A percentile compares a stretch with the other conserved stretches of the same genome.
These are phyloP conservation scores for Phallusia fumigata DNA, from an alignment of 23 tunicate genomes.

Conservation along the genomic window DNA sequence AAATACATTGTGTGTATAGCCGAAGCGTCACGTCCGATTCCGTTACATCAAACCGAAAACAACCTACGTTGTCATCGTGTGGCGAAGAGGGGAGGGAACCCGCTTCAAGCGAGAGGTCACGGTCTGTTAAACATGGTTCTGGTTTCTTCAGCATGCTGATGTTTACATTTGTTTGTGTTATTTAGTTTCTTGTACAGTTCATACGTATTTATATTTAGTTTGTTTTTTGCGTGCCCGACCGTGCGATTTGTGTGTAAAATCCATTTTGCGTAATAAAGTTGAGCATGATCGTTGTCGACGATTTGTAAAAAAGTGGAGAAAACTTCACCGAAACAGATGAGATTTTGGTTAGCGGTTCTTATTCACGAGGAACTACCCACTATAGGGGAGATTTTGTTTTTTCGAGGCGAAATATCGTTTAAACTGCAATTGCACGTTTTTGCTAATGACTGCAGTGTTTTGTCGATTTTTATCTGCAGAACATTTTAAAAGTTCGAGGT, in stretches of 20 bases:
- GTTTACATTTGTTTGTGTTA: background rate
- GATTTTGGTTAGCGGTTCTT: no score
- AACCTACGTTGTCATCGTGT: conserved; percentile 33
- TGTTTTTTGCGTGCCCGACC: background rate
- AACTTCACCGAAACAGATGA: no score
- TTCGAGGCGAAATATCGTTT: no score
- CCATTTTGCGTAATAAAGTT: no score
- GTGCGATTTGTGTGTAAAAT: background rate
- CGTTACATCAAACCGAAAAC: conserved; percentile 11
- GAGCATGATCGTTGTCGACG: no score
- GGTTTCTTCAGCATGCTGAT: background rate
- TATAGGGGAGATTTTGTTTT: no score
- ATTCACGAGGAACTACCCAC: no score
- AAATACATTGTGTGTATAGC: conserved; percentile 17
- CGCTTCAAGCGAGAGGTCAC: background rate
- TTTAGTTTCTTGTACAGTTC: background rate
- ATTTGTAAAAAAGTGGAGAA: no score
- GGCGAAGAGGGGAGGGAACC: conserved; percentile 37
- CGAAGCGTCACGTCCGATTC: conserved; percentile 25
- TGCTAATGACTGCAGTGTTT: no score
- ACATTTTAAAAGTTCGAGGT: no score
- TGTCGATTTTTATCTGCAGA: no score
- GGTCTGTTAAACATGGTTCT: background rate
- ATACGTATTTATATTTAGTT: background rate
- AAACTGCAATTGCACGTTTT: no score